These are phyloP conservation scores for Scotopteryx bipunctaria DNA, from an alignment of 2,888 invertebrate genomes.

Conservation along the genomic window DNA sequence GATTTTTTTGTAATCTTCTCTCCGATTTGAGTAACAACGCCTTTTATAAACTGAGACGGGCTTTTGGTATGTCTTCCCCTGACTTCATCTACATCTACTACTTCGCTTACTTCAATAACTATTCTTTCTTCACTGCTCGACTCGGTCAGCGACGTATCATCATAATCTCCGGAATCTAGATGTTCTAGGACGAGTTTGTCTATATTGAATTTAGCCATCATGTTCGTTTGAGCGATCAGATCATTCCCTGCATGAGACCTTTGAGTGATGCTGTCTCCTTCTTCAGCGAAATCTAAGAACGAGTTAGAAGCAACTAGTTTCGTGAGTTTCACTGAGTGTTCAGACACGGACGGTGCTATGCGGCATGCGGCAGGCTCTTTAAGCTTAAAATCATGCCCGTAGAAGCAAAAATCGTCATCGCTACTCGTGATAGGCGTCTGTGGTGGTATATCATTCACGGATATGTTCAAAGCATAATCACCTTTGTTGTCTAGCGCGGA, in stretches of 20 bases:
- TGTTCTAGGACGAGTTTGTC: slow-evolving; percentile 68
- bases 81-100: slow-evolving; percentile 41
- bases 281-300: slow-evolving; percentile 68
- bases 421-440: slow-evolving; percentile 73
- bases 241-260: slow-evolving; percentile 63
- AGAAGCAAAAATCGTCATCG: slow-evolving; percentile 73
- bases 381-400: slow-evolving; percentile 76
- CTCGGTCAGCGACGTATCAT: slow-evolving; percentile 70
- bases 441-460: slow-evolving; percentile 67
- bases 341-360: slow-evolving; percentile 65
- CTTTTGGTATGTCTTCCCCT: slow-evolving; percentile 53
- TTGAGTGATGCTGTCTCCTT: slow-evolving; percentile 67
- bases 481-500: slow-evolving; percentile 75
- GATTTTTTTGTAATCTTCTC: slow-evolving; percentile 56
- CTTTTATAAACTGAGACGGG: slow-evolving; percentile 59
- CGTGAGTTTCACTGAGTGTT: slow-evolving; percentile 65
- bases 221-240: slow-evolving; percentile 68
- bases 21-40: slow-evolving; percentile 56
- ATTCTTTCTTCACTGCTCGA: slow-evolving; percentile 73
- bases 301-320: slow-evolving; percentile 68
- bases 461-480: slow-evolving; percentile 74
- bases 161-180: slow-evolving; percentile 70
- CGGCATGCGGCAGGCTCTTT: slow-evolving; percentile 70
- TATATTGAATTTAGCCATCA: slow-evolving; percentile 77
- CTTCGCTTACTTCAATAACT: slow-evolving; percentile 52